phyloP scores from a whole-genome alignment of 2,113 vertebrate genomes.

The Camelus bactrianus region DNA sequence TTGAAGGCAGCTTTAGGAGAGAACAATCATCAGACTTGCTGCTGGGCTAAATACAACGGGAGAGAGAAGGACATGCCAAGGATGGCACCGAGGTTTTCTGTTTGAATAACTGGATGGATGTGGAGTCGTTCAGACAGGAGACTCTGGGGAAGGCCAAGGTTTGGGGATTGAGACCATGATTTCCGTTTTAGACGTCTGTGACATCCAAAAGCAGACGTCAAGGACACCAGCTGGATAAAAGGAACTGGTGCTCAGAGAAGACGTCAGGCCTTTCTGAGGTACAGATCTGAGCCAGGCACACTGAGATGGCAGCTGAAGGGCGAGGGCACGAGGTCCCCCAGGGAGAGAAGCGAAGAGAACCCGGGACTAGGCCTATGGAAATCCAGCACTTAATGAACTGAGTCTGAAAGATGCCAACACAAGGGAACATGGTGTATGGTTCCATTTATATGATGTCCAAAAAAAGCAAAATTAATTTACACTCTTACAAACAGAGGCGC shows the following conservation, averaged over 20 bases:
- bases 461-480: accelerated
- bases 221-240: background rate
- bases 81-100: background rate
- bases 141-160: background rate
- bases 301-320: background rate
- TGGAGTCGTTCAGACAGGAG: background rate
- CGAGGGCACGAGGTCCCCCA: background rate
- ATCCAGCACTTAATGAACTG: background rate
- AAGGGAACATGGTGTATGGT: background rate
- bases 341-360: background rate
- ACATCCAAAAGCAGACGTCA: background rate
- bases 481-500: background rate
- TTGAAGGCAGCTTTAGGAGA: background rate
- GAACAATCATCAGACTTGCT: background rate
- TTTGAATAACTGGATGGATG: background rate
- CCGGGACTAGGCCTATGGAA: background rate
- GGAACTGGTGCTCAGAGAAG: background rate
- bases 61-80: background rate
- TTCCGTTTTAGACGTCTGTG: background rate
- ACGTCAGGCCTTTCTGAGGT: background rate
- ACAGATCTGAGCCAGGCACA: background rate
- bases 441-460: background rate
- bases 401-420: background rate
- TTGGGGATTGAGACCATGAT: background rate
- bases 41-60: background rate